Percentiles rank a stretch among this genome's conserved stretches.
Conservation (phyloP, 2,797 vertebrate genomes). For the Gorsachius magnificus region DNA sequence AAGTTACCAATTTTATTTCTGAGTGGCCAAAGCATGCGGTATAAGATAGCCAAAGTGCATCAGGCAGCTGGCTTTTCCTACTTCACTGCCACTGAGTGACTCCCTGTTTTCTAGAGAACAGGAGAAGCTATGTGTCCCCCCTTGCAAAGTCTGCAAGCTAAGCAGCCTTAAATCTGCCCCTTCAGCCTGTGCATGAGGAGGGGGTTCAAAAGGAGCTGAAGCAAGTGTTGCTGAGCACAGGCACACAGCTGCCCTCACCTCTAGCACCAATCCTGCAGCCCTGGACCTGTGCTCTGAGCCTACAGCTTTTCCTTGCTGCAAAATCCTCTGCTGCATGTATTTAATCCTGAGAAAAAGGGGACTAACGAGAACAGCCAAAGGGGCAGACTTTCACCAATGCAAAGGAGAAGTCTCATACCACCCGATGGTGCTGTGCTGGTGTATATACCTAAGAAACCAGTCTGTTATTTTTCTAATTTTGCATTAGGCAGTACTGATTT, state of each 20-base stretch:
- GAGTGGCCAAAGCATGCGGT: accelerated
- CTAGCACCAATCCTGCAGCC: neutral
- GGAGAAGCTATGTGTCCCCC: accelerated
- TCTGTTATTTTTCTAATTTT: neutral
- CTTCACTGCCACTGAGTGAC: neutral
- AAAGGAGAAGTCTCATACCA: neutral
- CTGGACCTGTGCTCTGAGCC: neutral
- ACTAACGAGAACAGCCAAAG: neutral
- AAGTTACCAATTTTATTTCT: neutral
- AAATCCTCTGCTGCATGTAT: neutral
- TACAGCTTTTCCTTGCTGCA: neutral
- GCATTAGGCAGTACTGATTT: neutral
- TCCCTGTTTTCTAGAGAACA: neutral
- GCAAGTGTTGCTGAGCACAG: too few species aligned
- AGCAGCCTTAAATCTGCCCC: neutral
- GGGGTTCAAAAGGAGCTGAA: neutral
- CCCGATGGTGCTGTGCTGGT: neutral
- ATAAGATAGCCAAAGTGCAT: neutral
- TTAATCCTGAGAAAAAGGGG: neutral
- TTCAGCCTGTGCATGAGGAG: neutral
- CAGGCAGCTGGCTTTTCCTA: neutral
- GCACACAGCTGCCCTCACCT: accelerated
- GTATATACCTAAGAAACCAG: neutral
- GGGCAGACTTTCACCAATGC: neutral
- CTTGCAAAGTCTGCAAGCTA: neutral